phyloP scores from a whole-genome alignment of 2,888 invertebrate species.

The Pyrrhosoma nymphula region DNA sequence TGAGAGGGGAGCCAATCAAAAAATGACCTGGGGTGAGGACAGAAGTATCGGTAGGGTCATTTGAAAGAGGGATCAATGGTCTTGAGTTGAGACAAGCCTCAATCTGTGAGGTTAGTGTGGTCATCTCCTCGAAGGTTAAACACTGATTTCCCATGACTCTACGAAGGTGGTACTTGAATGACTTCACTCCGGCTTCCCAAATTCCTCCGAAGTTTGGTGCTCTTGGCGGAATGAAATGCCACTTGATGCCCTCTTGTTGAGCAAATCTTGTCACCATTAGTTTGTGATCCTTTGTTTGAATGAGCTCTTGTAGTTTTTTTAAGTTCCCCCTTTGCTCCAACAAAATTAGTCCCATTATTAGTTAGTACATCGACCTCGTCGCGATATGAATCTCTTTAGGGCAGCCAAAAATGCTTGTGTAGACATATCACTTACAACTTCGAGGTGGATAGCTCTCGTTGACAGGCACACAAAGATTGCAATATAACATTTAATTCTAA shows the following conservation, averaged over 20 bases:
- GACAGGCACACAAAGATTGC: no score
- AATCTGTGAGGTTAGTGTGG: constrained; percentile 74
- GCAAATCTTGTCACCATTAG: no score
- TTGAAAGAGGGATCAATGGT: constrained; percentile 73
- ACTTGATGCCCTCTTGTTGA: constrained; percentile 71
- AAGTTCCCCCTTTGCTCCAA: no score
- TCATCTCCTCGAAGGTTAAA: constrained; percentile 74
- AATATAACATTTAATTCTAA: no score
- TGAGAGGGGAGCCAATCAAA: constrained; percentile 72
- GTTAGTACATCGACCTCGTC: no score
- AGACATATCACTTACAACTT: no score
- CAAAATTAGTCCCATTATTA: no score
- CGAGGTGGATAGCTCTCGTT: no score
- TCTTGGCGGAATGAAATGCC: constrained; percentile 74
- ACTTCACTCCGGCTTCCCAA: constrained; percentile 75
- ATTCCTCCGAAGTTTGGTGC: constrained; percentile 75
- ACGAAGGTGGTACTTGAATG: constrained; percentile 74
- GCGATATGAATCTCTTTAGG: no score
- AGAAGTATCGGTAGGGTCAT: constrained; percentile 73
- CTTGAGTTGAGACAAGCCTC: constrained; percentile 75
- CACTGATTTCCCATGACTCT: constrained; percentile 72
- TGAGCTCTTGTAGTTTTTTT: background rate
- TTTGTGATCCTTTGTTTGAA: no score
- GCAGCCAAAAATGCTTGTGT: no score
- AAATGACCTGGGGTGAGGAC: constrained; percentile 74